Conservation (phyloP, 2,888 invertebrate genomes). For the Diarsia brunnea region DNA sequence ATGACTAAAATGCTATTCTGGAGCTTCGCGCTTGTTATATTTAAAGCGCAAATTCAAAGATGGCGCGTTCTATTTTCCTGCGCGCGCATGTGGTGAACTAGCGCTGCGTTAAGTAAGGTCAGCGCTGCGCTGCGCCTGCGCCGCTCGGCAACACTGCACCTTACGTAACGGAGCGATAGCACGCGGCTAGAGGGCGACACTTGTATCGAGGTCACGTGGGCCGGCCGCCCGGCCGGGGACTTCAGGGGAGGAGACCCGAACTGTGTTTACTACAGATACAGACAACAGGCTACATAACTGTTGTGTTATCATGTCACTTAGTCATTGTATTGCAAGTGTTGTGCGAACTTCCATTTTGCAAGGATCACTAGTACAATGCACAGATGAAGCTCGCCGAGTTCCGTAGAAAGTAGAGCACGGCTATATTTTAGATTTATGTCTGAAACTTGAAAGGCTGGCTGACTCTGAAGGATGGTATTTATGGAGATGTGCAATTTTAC, state of each 20-base stretch:
- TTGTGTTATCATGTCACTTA: conserved; percentile 14
- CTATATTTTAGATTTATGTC: conserved; percentile 21
- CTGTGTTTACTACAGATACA: conserved; percentile 27
- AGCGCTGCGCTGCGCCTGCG: conserved; percentile 78
- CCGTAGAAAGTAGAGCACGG: conserved; percentile 29
- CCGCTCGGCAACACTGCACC: conserved; percentile 69
- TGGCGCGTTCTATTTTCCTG: conserved; percentile 61
- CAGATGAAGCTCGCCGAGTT: conserved; percentile 5
- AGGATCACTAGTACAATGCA: conserved; percentile 3
- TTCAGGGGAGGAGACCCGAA: conserved; percentile 20
- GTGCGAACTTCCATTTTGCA: conserved; percentile 5
- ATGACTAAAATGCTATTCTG: conserved; percentile 59
- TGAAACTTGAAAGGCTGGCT: conserved; percentile 27
- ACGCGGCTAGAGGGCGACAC: conserved; percentile 65
- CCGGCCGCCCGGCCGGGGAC: conserved; percentile 25
- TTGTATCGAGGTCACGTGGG: conserved; percentile 61
- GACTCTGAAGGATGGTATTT: conserved; percentile 21
- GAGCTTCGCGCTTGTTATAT: conserved; percentile 58
- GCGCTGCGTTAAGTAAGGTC: conserved; percentile 84
- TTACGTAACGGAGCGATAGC: conserved; percentile 73
- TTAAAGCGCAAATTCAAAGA: conserved; percentile 59
- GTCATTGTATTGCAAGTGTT: conserved; percentile 24
- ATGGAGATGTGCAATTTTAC: conserved; percentile 44
- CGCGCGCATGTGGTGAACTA: conserved; percentile 73
- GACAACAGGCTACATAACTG: conserved; percentile 14